Percentiles rank a stretch among this genome's conserved stretches.
These are phyloP conservation scores for Scomber scombrus DNA, from an alignment of 2,113 vertebrate genomes.

Conservation along the genomic window DNA sequence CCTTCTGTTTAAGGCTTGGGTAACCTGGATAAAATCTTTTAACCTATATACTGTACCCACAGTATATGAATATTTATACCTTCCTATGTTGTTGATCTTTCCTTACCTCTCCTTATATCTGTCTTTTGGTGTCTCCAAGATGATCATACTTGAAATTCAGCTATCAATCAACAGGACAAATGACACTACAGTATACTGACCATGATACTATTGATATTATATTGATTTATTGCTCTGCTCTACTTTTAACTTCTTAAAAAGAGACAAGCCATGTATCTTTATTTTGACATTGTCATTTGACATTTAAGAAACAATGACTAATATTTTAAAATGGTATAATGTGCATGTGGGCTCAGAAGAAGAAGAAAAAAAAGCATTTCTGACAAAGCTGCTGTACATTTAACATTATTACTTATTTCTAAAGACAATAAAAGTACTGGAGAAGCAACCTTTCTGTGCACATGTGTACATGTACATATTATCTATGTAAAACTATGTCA, in stretches of 20 bases:
- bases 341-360: background rate
- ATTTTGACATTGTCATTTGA: background rate
- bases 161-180: no score
- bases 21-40: no score
- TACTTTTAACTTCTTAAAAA: background rate
- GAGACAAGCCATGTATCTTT: conserved; percentile 6
- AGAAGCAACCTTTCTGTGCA: background rate
- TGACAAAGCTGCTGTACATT: background rate
- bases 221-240: background rate
- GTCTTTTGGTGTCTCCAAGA: no score
- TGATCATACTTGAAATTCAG: no score
- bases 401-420: background rate
- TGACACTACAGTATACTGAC: no score
- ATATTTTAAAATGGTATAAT: background rate
- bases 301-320: background rate
- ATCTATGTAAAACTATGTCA: no score
- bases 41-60: no score
- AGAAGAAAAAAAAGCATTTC: background rate
- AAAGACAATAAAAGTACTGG: background rate
- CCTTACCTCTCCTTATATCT: no score
- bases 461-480: no score
- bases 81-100: no score
- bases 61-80: no score
- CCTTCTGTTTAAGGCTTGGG: no score
- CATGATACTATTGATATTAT: background rate